Base-by-base conservation (phyloP, 2,888 invertebrate genomes). In the Bhutanitis thaidina region DNA sequence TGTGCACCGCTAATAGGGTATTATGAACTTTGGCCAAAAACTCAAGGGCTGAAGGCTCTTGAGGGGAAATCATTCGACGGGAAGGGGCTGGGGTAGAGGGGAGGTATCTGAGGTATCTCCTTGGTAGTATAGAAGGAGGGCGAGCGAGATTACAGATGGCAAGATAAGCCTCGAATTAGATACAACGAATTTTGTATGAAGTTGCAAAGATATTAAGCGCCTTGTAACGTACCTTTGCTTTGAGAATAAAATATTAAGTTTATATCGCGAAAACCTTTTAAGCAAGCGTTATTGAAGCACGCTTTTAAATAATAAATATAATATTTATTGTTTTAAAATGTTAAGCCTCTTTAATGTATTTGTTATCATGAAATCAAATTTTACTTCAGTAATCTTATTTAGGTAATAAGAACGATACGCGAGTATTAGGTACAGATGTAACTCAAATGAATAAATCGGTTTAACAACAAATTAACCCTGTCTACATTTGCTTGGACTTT, bases 91-190 rank as follows among this genome's bases (percentile, higher is more conserved):
- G 58, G 56, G 64, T 48, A 58, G 51, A 54, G 64, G 60, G 61
- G 69, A 64, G 67, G 76, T 72, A 79, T 80, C 75, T 70, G 77
- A 83, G 78, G 76, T 76, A 83, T 74, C 77, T 79, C 68, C 68
- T 67, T 64, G 65, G 64, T 64, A 69, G 73, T 70, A 70, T 71
- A 74, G 67, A 74, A 71, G 65, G 65, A 62, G 71, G 68, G 74
- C 74, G 80, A 63, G 67, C 63, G 65, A 85, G 86, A 87, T 87
- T 87, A 86, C 78, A 82, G 85, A 87, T 87, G 88, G 80, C 85
- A 85, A 77, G 88, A 85, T 87, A 89, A 88, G 80, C 87, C 77
- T 71, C 71, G 83, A 86, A 86, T 87, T 87, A 86, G 84, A 84
- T 80, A 84, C 83, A 84, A 79, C 84, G 79, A 84, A 87, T 88